A percentile compares a stretch with the other conserved stretches of the same genome.
Evolutionary conservation across 2,888 invertebrate species (phyloP).

Genomic region (Cephus spinipes): DNA sequence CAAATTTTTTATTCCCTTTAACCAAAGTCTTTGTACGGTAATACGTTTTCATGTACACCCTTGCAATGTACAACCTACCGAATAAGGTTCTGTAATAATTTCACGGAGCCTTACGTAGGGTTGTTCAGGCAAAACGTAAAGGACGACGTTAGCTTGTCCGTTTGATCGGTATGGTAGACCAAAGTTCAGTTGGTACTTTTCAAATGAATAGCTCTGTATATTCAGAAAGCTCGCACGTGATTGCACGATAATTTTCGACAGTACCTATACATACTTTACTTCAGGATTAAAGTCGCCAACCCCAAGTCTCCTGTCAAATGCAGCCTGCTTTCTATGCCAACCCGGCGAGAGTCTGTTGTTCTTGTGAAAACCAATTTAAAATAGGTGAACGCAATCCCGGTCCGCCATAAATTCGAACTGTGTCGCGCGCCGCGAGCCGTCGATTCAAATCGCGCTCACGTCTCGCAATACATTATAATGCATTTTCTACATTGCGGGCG

Average conservation of each 20-base stretch:
- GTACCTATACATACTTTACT: neutral
- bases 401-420: conserved; percentile 42
- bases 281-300: neutral
- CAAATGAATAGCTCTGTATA: neutral
- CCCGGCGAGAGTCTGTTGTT: conserved; percentile 19
- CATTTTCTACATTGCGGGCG: conserved; percentile 45
- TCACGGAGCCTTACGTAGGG: no score
- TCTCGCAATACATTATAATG: conserved; percentile 53
- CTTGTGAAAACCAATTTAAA: conserved; percentile 41
- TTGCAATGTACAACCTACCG: neutral
- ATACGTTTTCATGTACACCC: neutral
- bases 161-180: neutral
- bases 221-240: neutral
- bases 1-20: neutral
- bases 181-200: neutral
- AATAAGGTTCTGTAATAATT: neutral
- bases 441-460: conserved; percentile 51
- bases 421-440: conserved; percentile 22
- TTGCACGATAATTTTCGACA: neutral
- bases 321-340: neutral
- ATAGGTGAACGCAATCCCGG: conserved; percentile 33
- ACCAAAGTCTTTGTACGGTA: neutral
- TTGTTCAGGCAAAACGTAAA: no score
- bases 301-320: neutral
- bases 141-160: neutral